These are phyloP conservation scores for Nothocercus nigrocapillus DNA, from an alignment of 2,113 vertebrate genomes.

Conservation along the genomic window DNA sequence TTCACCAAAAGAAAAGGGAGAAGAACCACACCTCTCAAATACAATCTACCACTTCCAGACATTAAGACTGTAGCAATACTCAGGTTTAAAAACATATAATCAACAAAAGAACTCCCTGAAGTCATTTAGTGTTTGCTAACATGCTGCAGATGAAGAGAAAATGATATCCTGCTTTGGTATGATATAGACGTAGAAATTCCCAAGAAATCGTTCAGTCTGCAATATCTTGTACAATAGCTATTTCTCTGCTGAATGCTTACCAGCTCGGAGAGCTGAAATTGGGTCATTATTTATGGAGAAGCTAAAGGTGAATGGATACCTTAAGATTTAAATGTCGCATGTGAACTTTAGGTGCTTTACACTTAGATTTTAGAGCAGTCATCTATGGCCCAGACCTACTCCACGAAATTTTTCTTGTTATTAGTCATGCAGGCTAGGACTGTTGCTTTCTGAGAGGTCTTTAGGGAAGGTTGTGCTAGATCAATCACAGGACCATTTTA, in stretches of 20 bases:
- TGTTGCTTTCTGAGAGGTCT: background rate
- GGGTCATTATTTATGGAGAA: background rate
- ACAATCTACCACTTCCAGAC: background rate
- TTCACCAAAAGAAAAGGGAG: background rate
- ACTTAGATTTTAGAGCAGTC: background rate
- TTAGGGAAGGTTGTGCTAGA: background rate
- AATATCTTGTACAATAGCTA: background rate
- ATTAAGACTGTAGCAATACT: background rate
- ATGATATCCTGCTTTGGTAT: background rate
- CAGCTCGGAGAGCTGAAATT: background rate
- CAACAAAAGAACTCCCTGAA: background rate
- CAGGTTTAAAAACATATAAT: background rate
- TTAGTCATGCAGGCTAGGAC: background rate
- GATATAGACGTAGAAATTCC: background rate
- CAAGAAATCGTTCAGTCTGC: background rate
- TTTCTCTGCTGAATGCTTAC: background rate
- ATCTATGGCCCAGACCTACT: background rate
- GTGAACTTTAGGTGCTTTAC: background rate
- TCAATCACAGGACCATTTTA: background rate
- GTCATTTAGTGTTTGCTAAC: background rate
- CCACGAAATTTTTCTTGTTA: background rate
- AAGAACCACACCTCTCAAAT: background rate
- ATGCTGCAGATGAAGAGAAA: background rate
- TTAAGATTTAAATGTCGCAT: background rate
- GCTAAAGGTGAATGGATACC: background rate